Base-by-base conservation (phyloP, 2,888 invertebrate species). In the Microplitis deprimator region DNA sequence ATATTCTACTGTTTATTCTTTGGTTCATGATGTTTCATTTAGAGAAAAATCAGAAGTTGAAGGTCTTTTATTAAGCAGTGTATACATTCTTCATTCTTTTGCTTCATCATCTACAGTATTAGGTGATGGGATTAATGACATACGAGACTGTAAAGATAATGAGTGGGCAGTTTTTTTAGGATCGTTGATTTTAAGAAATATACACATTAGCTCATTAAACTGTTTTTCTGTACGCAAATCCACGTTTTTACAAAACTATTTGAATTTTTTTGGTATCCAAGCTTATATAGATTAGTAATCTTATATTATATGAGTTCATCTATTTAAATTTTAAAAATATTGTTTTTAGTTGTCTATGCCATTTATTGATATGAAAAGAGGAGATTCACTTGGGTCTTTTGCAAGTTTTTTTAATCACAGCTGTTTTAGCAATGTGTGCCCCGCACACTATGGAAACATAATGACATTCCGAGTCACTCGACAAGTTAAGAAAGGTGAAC, bases 41-140 rank as follows among this genome's bases (percentile, higher is more conserved):
- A 50, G 50, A 50, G 50, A 50, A 50, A 50, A 50, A 50, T 50
- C 50, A 50, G 50, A 50, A 50, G 50, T 50, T 8, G 50, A 50
- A 8, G 50, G 50, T 13, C 50, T 50, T 50, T 50, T 13, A 5
- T 13, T 50, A 50, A 50, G 50, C 13, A 50, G 50, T 68, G 39
- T 10, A 29, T 10, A 29, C 29, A 29, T 41, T 41, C 68, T 20
- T 68, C 38, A 68, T 8, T 41, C 59, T 61, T 70, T 64, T 38
- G 38, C 70, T 20, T 70, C 17, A 59, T 70, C 50, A 50, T 59
- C 60, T 29, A 40, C 10, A 67, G 29, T 40, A 13, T 50, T 50
- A 50, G 50, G 50, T 13, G 13, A 10, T 50, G 50, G 50, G 13
- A 50, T 50, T 13, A 50, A 50, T 50, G 50, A 10, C 50, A 50